phyloP scores from a whole-genome alignment of 2,888 invertebrate species.

The Apamea crenata region DNA sequence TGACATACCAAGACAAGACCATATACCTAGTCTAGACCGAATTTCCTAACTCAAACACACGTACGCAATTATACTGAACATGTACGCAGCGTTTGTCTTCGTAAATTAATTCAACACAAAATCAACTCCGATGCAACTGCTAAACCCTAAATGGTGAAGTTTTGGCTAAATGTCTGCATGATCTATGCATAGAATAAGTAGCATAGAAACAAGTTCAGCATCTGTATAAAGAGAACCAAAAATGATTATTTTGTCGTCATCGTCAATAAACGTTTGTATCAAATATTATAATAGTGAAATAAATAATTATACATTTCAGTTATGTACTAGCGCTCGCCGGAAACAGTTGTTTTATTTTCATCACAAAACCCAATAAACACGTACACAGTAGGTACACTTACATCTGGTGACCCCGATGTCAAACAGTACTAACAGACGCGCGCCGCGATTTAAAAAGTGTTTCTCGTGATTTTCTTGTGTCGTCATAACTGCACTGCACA shows the following conservation, averaged over 20 bases:
- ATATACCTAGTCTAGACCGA: background rate
- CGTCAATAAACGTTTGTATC: too few relatives aligned
- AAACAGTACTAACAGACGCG: background rate
- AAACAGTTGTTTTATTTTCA: too few relatives aligned
- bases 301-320: too few relatives aligned
- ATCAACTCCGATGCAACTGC: conserved; percentile 9
- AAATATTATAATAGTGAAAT: too few relatives aligned
- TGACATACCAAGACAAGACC: background rate
- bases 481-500: too few relatives aligned
- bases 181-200: background rate
- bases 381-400: background rate
- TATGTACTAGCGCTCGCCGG: too few relatives aligned
- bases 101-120: conserved; percentile 30
- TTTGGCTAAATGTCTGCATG: background rate
- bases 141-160: background rate
- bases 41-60: conserved; percentile 36
- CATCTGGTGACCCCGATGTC: background rate
- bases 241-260: too few relatives aligned
- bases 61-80: conserved; percentile 17
- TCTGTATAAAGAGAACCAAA: background rate
- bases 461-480: too few relatives aligned
- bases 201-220: background rate
- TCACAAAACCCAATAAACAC: background rate
- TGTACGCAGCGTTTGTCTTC: conserved; percentile 17
- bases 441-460: background rate